phyloP scores from a whole-genome alignment of 2,888 invertebrate genomes.

The Helleia helle region DNA sequence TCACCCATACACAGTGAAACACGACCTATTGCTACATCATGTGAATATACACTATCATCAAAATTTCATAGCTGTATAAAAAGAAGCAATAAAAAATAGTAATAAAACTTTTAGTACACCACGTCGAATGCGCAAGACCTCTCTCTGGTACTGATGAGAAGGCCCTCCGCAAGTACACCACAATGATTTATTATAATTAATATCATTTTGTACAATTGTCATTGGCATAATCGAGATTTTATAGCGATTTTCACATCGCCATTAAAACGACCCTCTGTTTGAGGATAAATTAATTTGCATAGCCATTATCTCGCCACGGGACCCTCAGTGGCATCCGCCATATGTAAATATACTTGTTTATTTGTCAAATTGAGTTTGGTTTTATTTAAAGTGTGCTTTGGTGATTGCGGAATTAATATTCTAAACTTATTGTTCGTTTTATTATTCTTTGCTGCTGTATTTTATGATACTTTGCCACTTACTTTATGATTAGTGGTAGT shows the following conservation, averaged over 20 bases:
- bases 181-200: slow-evolving; percentile 13
- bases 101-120: too few species aligned
- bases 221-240: slow-evolving; percentile 29
- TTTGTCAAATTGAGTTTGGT: slow-evolving; percentile 58
- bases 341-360: slow-evolving; percentile 49
- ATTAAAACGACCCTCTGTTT: slow-evolving; percentile 32
- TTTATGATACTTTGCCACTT: too few species aligned
- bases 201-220: slow-evolving; percentile 11
- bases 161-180: neutral
- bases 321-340: slow-evolving; percentile 34
- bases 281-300: slow-evolving; percentile 52
- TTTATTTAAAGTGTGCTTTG: slow-evolving; percentile 24
- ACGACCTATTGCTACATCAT: too few species aligned
- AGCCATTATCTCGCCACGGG: slow-evolving; percentile 34
- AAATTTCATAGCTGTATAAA: too few species aligned
- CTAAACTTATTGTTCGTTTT: neutral
- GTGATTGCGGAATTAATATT: slow-evolving; percentile 6
- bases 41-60: too few species aligned
- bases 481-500: too few species aligned
- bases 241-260: slow-evolving; percentile 35
- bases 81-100: too few species aligned
- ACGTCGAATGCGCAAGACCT: too few species aligned
- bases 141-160: neutral
- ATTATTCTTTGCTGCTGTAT: slow-evolving; percentile 3
- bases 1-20: too few species aligned